Evolutionary conservation across 2,797 vertebrate genomes (phyloP).

Genomic region (Mallotus villosus): DNA sequence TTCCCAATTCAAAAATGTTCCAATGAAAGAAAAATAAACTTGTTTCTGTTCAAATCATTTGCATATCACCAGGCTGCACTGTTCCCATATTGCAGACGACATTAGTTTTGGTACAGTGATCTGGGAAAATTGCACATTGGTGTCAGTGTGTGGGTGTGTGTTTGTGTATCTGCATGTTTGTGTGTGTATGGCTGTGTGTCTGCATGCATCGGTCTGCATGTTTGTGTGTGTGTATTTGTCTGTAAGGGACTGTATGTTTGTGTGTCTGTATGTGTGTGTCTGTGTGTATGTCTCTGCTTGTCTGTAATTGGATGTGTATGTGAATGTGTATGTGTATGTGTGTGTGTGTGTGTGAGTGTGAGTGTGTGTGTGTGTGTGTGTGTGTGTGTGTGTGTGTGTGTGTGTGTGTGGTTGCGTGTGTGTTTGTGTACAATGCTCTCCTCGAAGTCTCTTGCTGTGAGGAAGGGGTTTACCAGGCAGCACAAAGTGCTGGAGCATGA

Average conservation of each 20-base stretch:
- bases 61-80: neutral
- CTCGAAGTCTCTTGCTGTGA: neutral
- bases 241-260: too few species aligned
- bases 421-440: neutral
- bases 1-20: slow-evolving; percentile 1
- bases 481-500: neutral
- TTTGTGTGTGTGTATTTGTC: too few species aligned
- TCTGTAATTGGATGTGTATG: too few species aligned
- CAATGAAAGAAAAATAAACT: neutral
- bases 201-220: too few species aligned
- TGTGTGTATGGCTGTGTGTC: neutral
- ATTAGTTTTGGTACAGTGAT: slow-evolving; percentile 13
- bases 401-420: neutral
- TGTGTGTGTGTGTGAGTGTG: neutral
- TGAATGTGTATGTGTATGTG: neutral
- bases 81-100: neutral
- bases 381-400: too few species aligned
- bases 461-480: neutral
- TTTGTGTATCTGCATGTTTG: neutral
- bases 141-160: neutral
- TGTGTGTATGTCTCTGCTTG: too few species aligned
- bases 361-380: too few species aligned
- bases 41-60: slow-evolving; percentile 1
- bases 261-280: too few species aligned
- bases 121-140: neutral